Base-by-base conservation (phyloP, 2,888 invertebrate species). In the Stenodera caucasica region DNA sequence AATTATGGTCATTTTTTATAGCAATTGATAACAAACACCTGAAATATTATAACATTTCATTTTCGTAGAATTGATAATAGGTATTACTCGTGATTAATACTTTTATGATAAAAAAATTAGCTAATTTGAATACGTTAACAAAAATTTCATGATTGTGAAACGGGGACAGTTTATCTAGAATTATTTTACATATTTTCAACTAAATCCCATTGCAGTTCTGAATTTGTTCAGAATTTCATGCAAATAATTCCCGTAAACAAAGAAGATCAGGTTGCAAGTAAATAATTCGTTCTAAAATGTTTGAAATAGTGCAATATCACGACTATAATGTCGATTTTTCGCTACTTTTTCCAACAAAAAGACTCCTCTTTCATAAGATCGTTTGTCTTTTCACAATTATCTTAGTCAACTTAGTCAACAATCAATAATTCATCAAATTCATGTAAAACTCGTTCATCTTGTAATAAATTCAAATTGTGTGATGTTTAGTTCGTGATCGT, bases 401-500 rank as follows among this genome's bases (percentile, higher is more conserved):
- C 11, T 21, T 45, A 12, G 6, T 26, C 26, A 6, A 37, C 1
- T 15, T 37, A 8, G 21, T 12, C 14, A 9, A 23, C 32, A 32
- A 49, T 55, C 55, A 49, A 55, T 45, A 11, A 5, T 9, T 29
- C n/a, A 55, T 55, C 55, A 45, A 49, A 55, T 45, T 49, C 55
- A 49, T 54, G 26, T 5, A 12, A 55, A 18, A 14, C 53, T 18
- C 2, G 1, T 1, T 15, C 14, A 45, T 9, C 55, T 7, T 26
- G 53, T 14, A 37, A 62, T 62, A 55, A 61, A 61, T 61, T 61
- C 45, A 54, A 53, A 55, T 45, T 52, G 51, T 53, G 45, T 21
- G 45, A 56, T 53, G 56, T 50, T 45, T 49, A 53, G 40, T 52
- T 58, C 62, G 58, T 62, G 62, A 58, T 58, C 62, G 55, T 58